Conservation (phyloP, 1,140 invertebrate genomes). For the Metaphire vulgaris region DNA sequence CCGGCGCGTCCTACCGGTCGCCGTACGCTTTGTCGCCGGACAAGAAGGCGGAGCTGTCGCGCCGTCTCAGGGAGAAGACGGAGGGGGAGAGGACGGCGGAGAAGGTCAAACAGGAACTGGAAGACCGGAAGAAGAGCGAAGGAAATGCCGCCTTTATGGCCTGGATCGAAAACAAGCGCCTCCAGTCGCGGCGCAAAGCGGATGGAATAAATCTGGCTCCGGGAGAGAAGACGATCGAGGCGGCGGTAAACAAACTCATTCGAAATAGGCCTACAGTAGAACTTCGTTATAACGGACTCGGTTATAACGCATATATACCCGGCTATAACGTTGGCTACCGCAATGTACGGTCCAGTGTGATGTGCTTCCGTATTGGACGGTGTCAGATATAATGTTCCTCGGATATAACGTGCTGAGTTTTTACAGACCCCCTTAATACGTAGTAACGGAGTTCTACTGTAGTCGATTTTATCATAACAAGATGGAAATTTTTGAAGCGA, state of each 20-base stretch:
- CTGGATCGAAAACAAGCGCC: not conserved
- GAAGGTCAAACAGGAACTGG: not conserved
- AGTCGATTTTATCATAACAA: too few relatives aligned
- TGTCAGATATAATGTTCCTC: too few relatives aligned
- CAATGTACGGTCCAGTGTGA: not conserved
- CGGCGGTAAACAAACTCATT: not conserved
- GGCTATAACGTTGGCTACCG: not conserved
- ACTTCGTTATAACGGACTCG: too few relatives aligned
- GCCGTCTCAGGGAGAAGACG: not conserved
- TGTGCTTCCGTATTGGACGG: not conserved
- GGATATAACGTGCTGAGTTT: too few relatives aligned
- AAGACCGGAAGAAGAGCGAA: not conserved
- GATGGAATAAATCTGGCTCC: not conserved
- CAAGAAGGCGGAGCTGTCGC: not conserved
- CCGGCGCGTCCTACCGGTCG: not conserved
- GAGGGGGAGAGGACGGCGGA: not conserved
- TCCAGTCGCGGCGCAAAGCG: not conserved
- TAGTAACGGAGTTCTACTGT: too few relatives aligned
- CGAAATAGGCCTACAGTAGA: too few relatives aligned
- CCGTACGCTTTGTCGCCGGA: not conserved
- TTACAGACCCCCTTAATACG: too few relatives aligned
- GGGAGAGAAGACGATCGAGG: not conserved
- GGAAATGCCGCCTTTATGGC: not conserved
- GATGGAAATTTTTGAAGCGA: too few relatives aligned
- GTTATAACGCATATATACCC: not conserved